Evolutionary conservation across 2,888 invertebrate species (phyloP), one percentile per base, ranked within the genome.

Genomic region (Eupithecia subumbrata): DNA sequence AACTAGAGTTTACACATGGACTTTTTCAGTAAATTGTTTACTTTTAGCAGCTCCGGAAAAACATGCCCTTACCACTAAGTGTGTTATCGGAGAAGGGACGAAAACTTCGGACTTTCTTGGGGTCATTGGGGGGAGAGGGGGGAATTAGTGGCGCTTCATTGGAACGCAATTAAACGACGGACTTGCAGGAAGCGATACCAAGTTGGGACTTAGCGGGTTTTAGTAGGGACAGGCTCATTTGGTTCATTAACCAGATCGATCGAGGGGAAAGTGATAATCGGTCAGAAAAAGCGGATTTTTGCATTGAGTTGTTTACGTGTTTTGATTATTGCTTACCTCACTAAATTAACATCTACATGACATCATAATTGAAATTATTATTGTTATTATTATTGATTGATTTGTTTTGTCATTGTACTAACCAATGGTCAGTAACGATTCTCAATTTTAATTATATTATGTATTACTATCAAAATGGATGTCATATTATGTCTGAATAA

Each of bases 141-240:
- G 88, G 89, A 89, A 92, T 93, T 93, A 93, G 90, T 76, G 83
- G 78, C 89, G 94, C 90, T 94, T 92, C 94, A 94, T 94, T 90
- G 93, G 89, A 87, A 89, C 90, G 91, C 94, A 94, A 94, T 94
- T 94, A 94, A 93, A 92, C 90, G 90, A 87, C 88, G 86, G 87
- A 84, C 83, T 81, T 81, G 83, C 78, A 80, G 84, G 84, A 85
- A 88, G 86, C 85, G 89, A 89, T 88, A 87, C 83, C 84, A 82
- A 87, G 82, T 87, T 75, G 78, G 69, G 79, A 81, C 82, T 84
- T 80, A 80, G 76, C 30, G 76, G 70, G 76, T 76, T 76, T 78
- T 77, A 37, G 60, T 74, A 73, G 52, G 73, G 74, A 74, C 75
- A 79, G 76, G 63, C 72, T 69, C 52, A 66, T 63, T 71, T 71